Conservation (phyloP, 2,797 vertebrate genomes). For the Malacoraja senta region DNA sequence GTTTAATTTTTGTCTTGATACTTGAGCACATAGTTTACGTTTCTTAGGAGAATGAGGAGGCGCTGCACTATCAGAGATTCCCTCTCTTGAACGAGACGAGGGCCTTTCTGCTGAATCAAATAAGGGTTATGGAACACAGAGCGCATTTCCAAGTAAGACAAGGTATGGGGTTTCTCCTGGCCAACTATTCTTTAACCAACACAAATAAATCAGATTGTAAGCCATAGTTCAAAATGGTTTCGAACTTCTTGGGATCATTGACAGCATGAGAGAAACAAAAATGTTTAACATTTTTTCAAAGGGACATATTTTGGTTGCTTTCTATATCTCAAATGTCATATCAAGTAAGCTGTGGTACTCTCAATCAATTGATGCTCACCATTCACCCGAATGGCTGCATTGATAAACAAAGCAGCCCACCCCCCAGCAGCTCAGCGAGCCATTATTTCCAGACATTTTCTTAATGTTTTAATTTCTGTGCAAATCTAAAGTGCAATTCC, state of each 20-base stretch:
- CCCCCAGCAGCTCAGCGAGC: background rate
- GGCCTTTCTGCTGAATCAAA: background rate
- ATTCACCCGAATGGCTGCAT: background rate
- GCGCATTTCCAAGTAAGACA: background rate
- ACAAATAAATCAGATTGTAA: background rate
- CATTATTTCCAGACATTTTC: background rate
- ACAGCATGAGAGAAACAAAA: background rate
- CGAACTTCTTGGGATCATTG: background rate
- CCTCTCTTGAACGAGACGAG: background rate
- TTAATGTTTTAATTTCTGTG: background rate
- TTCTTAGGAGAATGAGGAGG: background rate
- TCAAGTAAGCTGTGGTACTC: background rate
- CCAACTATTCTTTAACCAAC: background rate
- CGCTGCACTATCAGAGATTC: too few species aligned
- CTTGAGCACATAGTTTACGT: background rate
- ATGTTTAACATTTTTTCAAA: background rate
- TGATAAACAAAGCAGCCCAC: background rate
- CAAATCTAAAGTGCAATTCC: background rate
- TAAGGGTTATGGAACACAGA: background rate
- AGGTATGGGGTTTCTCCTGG: background rate
- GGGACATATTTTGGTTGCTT: background rate
- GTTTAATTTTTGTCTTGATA: background rate
- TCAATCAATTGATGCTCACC: background rate
- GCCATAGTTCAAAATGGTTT: too few species aligned
- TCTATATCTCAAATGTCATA: background rate